Evolutionary conservation across 2,113 vertebrate species (phyloP).

Genomic region (Falcunculus frontatus): DNA sequence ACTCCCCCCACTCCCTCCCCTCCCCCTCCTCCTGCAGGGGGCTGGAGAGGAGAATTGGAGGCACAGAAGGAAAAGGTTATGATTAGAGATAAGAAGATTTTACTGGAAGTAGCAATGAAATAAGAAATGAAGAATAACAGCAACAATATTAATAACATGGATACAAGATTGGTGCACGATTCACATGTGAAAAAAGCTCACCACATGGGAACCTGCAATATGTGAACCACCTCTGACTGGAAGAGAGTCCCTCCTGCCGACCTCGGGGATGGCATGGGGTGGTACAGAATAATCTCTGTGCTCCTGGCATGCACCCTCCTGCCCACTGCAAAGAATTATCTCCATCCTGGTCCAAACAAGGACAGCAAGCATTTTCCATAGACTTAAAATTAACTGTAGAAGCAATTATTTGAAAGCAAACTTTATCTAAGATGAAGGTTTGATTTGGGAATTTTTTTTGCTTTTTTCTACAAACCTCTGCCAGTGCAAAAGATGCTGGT

Average conservation of each 20-base stretch:
- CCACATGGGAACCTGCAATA: not conserved
- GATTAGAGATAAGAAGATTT: not conserved
- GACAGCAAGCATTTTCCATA: not conserved
- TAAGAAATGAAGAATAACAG: not conserved
- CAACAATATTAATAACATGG: not conserved
- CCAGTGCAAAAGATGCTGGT: not conserved
- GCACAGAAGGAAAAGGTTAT: not conserved
- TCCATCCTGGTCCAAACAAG: not conserved
- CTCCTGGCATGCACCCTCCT: not conserved
- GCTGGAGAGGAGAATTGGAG: not conserved
- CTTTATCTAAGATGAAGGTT: not conserved
- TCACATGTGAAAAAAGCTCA: not conserved
- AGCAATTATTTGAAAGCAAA: not conserved
- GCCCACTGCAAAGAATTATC: not conserved
- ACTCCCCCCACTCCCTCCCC: not conserved
- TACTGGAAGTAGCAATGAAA: not conserved
- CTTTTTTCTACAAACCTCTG: not conserved
- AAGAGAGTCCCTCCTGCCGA: not conserved
- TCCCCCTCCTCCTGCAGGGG: not conserved
- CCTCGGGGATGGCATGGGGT: too few species aligned
- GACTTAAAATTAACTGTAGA: not conserved
- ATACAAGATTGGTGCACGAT: accelerated
- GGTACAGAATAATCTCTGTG: not conserved
- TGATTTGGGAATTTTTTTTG: not conserved
- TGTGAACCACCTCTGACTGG: not conserved